A percentile compares a stretch with the other conserved stretches of the same genome.
Conservation (phyloP, 2,888 invertebrate species). For the Tricholauxania praeusta region DNA sequence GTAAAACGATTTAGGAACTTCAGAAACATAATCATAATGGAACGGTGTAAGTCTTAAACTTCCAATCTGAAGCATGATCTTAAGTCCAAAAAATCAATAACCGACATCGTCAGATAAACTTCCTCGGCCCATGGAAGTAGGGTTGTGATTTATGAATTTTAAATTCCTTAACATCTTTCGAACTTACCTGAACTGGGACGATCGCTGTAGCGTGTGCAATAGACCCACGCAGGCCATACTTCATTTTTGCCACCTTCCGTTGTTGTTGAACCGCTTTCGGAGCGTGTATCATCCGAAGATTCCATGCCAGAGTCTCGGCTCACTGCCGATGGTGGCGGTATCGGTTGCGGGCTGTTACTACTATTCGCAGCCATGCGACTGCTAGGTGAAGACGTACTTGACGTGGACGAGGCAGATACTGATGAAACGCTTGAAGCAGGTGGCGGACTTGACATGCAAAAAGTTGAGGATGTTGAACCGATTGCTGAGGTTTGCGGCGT, state of each 20-base stretch:
- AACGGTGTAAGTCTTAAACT: no score
- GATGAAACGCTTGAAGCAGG: conserved; percentile 51
- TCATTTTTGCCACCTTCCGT: conserved; percentile 66
- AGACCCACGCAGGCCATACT: conserved; percentile 98
- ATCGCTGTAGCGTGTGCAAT: conserved; percentile 95
- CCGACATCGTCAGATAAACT: conserved; percentile 17
- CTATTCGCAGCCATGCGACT: conserved; percentile 48
- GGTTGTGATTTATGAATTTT: neutral
- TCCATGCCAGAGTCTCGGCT: conserved; percentile 68
- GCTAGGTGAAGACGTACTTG: conserved; percentile 59
- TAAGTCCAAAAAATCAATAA: neutral
- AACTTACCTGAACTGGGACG: conserved; percentile 88
- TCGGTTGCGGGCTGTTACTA: conserved; percentile 64
- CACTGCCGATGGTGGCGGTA: conserved; percentile 64
- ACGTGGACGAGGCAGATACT: conserved; percentile 55
- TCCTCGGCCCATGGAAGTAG: neutral
- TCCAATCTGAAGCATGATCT: no score
- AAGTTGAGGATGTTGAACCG: conserved; percentile 52
- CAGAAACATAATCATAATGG: no score
- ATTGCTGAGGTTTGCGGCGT: conserved; percentile 49
- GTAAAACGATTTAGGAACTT: no score
- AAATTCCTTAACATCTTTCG: neutral
- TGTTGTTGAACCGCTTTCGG: conserved; percentile 66
- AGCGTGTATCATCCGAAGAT: conserved; percentile 67
- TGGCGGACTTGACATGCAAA: conserved; percentile 51